phyloP scores from a whole-genome alignment of 2,113 vertebrate species.

The Saccopteryx bilineata region DNA sequence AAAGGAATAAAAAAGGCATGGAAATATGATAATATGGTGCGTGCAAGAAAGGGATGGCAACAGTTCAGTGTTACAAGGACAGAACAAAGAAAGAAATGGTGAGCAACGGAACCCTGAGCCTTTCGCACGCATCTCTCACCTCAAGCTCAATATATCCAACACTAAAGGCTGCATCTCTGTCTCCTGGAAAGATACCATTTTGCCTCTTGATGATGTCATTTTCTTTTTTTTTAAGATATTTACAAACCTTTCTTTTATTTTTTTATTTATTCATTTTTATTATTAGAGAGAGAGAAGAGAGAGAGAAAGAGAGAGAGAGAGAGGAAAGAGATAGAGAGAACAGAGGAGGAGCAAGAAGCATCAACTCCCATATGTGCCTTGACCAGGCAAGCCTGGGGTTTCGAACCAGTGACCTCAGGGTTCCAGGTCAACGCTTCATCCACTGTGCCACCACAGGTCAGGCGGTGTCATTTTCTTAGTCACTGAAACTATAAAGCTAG shows the following conservation, averaged over 20 bases:
- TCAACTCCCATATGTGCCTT: too few species aligned
- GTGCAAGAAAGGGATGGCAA: background rate
- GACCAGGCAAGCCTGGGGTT: too few species aligned
- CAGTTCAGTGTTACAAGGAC: background rate
- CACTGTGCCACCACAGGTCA: too few species aligned
- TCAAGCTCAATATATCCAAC: background rate
- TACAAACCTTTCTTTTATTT: too few species aligned
- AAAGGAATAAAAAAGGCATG: background rate
- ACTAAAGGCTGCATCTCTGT: background rate
- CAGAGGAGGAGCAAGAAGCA: too few species aligned
- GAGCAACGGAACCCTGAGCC: background rate
- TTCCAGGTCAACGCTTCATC: too few species aligned
- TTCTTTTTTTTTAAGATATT: background rate
- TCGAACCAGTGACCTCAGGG: too few species aligned
- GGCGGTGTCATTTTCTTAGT: background rate
- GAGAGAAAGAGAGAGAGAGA: too few species aligned
- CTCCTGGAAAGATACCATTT: background rate
- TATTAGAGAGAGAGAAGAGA: too few species aligned
- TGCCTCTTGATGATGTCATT: background rate
- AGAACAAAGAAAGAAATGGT: background rate
- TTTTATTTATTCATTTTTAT: too few species aligned
- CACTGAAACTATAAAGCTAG: background rate
- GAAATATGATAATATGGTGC: background rate
- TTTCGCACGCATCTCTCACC: background rate
- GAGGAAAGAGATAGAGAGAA: too few species aligned